A percentile compares a stretch with the other conserved stretches of the same genome.
These are phyloP conservation scores for Luffia ferchaultella DNA, from an alignment of 2,888 invertebrate species.

Conservation along the genomic window DNA sequence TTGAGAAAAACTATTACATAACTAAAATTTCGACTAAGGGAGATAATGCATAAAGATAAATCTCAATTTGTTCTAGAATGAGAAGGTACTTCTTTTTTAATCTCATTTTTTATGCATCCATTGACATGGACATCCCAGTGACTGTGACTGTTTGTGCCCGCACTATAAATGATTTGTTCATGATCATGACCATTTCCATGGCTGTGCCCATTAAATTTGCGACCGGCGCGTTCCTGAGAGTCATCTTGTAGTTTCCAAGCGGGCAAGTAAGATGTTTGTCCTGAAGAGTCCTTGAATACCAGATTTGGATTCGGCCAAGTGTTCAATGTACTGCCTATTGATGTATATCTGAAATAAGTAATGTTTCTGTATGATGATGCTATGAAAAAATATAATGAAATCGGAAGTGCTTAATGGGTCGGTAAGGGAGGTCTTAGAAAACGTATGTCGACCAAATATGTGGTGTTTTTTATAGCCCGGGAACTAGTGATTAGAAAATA, in stretches of 20 bases:
- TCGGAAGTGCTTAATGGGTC: neutral
- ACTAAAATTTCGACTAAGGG: no score
- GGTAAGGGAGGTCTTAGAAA: no score
- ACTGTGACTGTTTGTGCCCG: neutral
- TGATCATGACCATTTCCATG: neutral
- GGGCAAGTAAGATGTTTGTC: constrained; percentile 67
- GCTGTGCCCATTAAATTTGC: neutral
- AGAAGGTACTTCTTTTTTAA: no score
- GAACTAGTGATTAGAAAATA: no score
- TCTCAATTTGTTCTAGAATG: no score
- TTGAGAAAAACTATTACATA: no score
- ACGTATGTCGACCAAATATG: no score
- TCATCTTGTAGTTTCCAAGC: constrained; percentile 74
- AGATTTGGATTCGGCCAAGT: constrained; percentile 83
- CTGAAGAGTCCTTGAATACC: constrained; percentile 51
- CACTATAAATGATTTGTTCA: no score
- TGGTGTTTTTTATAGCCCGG: no score
- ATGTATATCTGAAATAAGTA: constrained; percentile 74
- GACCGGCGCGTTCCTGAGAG: constrained; percentile 68
- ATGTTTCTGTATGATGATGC: neutral
- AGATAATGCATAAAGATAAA: no score
- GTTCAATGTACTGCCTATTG: constrained; percentile 82
- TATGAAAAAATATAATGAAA: neutral
- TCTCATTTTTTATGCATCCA: no score
- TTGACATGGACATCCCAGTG: no score